These are phyloP conservation scores for Artibeus lituratus DNA, from an alignment of 2,797 vertebrate genomes.

Conservation along the genomic window DNA sequence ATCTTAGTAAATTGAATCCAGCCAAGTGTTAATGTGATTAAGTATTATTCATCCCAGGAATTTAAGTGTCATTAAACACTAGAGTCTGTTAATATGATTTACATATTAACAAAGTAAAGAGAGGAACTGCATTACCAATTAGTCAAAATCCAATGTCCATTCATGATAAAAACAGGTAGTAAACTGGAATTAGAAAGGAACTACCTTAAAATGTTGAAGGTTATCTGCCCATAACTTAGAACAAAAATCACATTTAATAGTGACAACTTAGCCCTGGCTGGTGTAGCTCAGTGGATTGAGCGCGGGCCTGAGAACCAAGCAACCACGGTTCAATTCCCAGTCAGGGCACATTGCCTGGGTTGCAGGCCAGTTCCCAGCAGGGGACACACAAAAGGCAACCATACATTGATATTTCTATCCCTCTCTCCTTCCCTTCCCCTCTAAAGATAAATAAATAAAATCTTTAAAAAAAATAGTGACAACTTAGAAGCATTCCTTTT, in stretches of 20 bases:
- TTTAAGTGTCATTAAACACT: not conserved
- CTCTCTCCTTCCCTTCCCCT: too few species aligned
- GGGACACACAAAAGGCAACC: too few species aligned
- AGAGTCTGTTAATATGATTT: not conserved
- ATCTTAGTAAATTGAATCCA: not conserved
- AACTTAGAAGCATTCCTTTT: not conserved
- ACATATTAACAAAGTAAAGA: not conserved
- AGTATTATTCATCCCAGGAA: not conserved
- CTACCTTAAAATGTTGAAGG: not conserved
- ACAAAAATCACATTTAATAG: conserved; percentile 2
- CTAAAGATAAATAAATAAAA: too few species aligned
- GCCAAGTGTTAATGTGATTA: not conserved
- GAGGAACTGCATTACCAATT: not conserved
- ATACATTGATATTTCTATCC: too few species aligned
- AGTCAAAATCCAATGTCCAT: not conserved
- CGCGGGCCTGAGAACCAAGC: too few species aligned
- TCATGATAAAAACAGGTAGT: not conserved
- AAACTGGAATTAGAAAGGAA: not conserved
- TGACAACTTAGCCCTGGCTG: not conserved
- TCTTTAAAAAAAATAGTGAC: too few species aligned
- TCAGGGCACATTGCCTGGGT: too few species aligned
- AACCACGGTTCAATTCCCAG: too few species aligned
- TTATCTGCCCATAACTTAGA: not conserved
- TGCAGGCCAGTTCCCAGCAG: too few species aligned
- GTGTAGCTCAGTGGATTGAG: too few species aligned